phyloP scores from a whole-genome alignment of 2,888 invertebrate genomes.

The Odontocolon sp. region DNA sequence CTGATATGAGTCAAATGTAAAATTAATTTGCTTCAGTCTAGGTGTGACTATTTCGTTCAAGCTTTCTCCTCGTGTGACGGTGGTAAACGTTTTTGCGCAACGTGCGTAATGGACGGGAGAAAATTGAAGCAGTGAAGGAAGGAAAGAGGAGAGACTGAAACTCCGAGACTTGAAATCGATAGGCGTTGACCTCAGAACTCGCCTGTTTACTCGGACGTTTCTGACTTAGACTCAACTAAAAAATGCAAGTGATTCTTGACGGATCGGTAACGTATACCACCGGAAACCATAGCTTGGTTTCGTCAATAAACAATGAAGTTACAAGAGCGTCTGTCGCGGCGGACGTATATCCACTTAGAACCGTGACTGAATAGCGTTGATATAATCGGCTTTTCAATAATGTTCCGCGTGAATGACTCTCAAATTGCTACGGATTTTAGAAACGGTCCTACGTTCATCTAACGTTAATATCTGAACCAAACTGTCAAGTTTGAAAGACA shows the following conservation, averaged over 20 bases:
- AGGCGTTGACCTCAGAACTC: slow-evolving; percentile 30
- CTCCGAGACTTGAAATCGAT: slow-evolving; percentile 25
- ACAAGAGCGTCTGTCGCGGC: not conserved
- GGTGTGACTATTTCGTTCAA: no score
- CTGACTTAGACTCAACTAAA: not conserved
- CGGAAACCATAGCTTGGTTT: not conserved
- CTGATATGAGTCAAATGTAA: no score
- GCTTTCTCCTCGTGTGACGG: not conserved
- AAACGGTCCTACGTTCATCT: no score
- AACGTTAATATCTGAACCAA: no score
- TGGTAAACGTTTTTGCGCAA: not conserved
- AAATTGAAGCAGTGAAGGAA: not conserved
- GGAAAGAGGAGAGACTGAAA: not conserved
- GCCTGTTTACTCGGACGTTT: slow-evolving; percentile 33
- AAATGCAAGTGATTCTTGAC: slow-evolving; percentile 20
- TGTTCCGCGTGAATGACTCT: no score
- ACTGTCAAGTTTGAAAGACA: no score
- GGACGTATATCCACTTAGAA: not conserved
- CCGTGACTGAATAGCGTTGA: not conserved
- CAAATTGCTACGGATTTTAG: no score
- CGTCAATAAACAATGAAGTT: not conserved
- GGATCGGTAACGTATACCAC: not conserved
- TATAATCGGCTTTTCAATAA: not conserved
- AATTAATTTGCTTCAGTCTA: no score
- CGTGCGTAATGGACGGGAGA: slow-evolving; percentile 25